Base-by-base conservation (phyloP, 2,888 invertebrate genomes). In the Mesoligia furuncula region DNA sequence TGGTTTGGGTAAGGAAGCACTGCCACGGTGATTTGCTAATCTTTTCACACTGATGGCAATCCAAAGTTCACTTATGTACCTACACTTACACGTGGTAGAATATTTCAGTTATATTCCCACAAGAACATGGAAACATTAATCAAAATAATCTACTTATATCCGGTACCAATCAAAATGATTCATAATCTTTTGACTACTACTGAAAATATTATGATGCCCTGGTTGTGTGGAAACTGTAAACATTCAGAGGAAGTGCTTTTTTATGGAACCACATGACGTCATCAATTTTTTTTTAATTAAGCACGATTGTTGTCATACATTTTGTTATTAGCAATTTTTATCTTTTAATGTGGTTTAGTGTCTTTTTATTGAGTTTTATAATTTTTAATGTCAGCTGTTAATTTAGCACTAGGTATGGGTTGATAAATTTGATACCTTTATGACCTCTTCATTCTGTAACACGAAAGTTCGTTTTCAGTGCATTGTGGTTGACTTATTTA, bases 151-250 rank as follows among this genome's bases (percentile, higher is more conserved):
- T 84, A 73, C 76, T 85, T 84, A 89, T 89, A 88, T 86, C 85
- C 89, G 81, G 79, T 70, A 72, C 79, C 71, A 84, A 88, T 89
- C 85, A 89, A 87, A 85, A 80, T 89, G 89, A 89, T 79, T 88
- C 84, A 87, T 82, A 80, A 39, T 80, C 75, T 84, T 87, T 87
- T 57, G 68, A 67, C 57, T 85, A 65, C 64, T 42, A 79, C 72
- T 73, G 81, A 87, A 89, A 88, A 88, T 89, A 88, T 88, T 89
- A 79, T 87, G 78, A 83, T 84, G 89, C 84, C 88, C 88, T 59
- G 81, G 76, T 81, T 88, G 39, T 79, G 39, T 71, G 64, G 64
- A 82, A 84, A 80, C 68, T 78, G 71, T 79, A 75, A 84, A 69
- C 69, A 84, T 54, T 8, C 70, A 59, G 61, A 83, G 87, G 85